Percentiles rank a stretch among this genome's conserved stretches.
Conservation (phyloP, 2,888 invertebrate species). For the Meganola albula region DNA sequence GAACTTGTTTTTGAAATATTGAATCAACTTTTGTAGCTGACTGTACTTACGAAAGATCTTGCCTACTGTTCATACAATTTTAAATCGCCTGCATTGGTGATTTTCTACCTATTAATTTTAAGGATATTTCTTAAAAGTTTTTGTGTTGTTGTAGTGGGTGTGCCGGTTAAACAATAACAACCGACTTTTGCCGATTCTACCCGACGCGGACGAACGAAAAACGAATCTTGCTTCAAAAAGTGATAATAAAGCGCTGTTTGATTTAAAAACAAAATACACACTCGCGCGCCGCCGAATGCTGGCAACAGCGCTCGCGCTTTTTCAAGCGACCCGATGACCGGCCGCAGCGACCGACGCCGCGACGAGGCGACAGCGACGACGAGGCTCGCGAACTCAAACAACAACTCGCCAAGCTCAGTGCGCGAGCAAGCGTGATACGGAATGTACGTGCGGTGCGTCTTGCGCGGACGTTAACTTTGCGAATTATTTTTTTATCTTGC, state of each 20-base stretch:
- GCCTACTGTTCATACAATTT: too few relatives aligned
- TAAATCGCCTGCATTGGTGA: too few relatives aligned
- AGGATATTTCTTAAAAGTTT: too few relatives aligned
- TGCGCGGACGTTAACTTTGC: constrained; percentile 76
- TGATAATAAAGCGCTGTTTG: constrained; percentile 68
- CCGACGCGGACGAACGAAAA: constrained; percentile 54
- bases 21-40: constrained; percentile 29
- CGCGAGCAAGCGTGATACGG: constrained; percentile 78
- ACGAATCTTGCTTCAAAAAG: constrained; percentile 70
- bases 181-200: constrained; percentile 50
- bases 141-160: too few relatives aligned
- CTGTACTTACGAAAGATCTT: too few relatives aligned
- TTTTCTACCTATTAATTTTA: too few relatives aligned
- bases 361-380: too few relatives aligned
- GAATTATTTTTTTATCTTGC: constrained; percentile 65
- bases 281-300: too few relatives aligned
- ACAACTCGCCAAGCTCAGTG: constrained; percentile 59
- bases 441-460: constrained; percentile 78
- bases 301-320: too few relatives aligned
- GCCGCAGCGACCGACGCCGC: too few relatives aligned
- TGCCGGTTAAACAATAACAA: constrained; percentile 41
- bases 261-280: constrained; percentile 72
- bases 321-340: too few relatives aligned
- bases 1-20: too few relatives aligned
- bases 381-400: constrained; percentile 31